Conservation (phyloP, 2,113 vertebrate genomes). For the Phylloscopus trochilus region DNA sequence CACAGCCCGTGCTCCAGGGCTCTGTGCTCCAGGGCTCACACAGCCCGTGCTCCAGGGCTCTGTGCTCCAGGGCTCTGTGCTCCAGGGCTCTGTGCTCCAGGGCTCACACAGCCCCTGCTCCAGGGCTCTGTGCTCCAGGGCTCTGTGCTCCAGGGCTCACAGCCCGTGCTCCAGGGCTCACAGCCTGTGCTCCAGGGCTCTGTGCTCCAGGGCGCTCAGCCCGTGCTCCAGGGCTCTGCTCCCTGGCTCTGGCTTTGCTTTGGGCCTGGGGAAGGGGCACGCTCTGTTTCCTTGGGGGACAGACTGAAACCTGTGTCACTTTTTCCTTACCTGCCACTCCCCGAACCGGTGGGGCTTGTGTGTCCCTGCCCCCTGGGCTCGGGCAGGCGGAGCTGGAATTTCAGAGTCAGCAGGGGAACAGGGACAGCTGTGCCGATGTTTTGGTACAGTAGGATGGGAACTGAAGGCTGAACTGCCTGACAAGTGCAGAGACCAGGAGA, state of each 20-base stretch:
- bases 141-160: too few relatives aligned
- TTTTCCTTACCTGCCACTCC: not conserved
- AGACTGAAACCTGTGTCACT: accelerated
- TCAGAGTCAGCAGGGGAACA: not conserved
- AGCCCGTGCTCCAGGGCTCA: not conserved
- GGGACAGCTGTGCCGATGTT: not conserved
- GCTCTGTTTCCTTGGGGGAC: not conserved
- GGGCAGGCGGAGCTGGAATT: not conserved
- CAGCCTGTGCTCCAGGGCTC: not conserved
- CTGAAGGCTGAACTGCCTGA: not conserved
- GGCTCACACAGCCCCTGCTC: too few relatives aligned
- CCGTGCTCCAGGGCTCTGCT: not conserved
- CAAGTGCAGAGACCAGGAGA: not conserved
- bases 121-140: too few relatives aligned
- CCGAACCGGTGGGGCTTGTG: not conserved
- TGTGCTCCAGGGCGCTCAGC: too few relatives aligned
- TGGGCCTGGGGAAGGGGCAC: accelerated
- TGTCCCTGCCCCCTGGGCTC: too few relatives aligned
- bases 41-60: too few relatives aligned
- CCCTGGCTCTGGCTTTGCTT: not conserved
- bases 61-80: too few relatives aligned
- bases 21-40: not conserved
- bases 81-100: too few relatives aligned
- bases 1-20: too few relatives aligned
- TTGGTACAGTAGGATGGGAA: not conserved